Base-by-base conservation (phyloP, 1,140 invertebrate genomes). In the Mercenaria mercenaria region DNA sequence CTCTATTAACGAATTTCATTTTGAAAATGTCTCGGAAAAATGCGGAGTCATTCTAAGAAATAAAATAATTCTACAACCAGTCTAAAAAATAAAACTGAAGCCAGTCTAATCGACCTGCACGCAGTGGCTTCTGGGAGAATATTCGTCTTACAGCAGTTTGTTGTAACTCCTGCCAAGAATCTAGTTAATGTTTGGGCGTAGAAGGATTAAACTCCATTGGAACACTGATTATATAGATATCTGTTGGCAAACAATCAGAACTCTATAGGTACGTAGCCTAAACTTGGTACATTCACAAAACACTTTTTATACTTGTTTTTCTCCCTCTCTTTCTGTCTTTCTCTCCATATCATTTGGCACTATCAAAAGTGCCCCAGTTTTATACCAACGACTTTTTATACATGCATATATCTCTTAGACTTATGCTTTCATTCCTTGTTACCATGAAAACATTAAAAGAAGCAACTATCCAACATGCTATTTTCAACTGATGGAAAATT, bases 241-340 rank as follows among this genome's bases (percentile, higher is more conserved):
- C 18, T 13, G n/a, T 56, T 79, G 76, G 76, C 76, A 79, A 34
- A 4, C 47, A 34, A 34, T 52, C 76, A 79, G 47, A 34, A 79
- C 37, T 72, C 67, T 41, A 23, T 37, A 18, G n/a, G 11, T 74
- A 39, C 37, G 4, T 23, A 2, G 20, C 23, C 8, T 52, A 37
- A 6, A 79, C 41, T 59, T 34, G n/a, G n/a, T 79, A 79, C 76
- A 79, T 79, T 79, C 76, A 79, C 76, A 59, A 79, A 79, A 52
- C 15, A 29, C 20, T 37, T 37, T 72, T 72, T 37, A 3, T 37
- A 32, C 15, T 32, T 39, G 20, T 34, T 1, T 67, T 67, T 67
- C 34, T 59, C 26, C 26, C 23, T 20, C 23, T 20, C 56, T 59
- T 59, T n/a, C 56, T 20, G 23, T 26, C 23, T 59, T 26, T n/a